Evolutionary conservation across 2,888 invertebrate species (phyloP).

Genomic region (Empis stercorea): DNA sequence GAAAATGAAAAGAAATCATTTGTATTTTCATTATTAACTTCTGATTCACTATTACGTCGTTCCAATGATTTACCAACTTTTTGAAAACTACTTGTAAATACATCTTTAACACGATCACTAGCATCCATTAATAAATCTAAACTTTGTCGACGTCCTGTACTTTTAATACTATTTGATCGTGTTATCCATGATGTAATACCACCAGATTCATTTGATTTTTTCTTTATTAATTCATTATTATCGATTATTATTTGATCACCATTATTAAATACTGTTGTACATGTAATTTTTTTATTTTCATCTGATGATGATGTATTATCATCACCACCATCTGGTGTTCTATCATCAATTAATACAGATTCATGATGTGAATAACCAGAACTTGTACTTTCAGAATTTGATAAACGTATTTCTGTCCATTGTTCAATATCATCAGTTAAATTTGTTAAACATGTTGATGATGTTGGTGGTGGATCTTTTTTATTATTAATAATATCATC

Average conservation of each 20-base stretch:
- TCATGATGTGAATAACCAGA: constrained; percentile 31
- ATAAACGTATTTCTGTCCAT: constrained; percentile 35
- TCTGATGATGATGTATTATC: constrained; percentile 29
- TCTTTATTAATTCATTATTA: constrained; percentile 30
- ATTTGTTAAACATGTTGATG: constrained; percentile 7
- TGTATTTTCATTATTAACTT: constrained; percentile 37
- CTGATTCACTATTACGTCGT: constrained; percentile 57
- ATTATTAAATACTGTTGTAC: constrained; percentile 31
- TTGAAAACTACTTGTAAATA: constrained; percentile 64
- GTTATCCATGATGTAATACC: constrained; percentile 27
- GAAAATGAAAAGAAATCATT: constrained; percentile 34
- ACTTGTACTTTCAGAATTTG: constrained; percentile 34
- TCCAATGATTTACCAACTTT: constrained; percentile 54
- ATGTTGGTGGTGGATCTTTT: background rate
- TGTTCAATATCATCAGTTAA: constrained; percentile 31
- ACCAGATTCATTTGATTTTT: constrained; percentile 39
- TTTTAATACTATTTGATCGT: constrained; percentile 32
- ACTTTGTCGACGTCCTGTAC: constrained; percentile 49
- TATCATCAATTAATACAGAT: constrained; percentile 25
- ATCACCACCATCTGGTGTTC: background rate
- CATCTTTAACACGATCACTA: constrained; percentile 68
- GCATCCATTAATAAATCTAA: constrained; percentile 65
- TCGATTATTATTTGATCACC: constrained; percentile 20
- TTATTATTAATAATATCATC: background rate
- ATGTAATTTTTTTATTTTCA: constrained; percentile 33